These are phyloP conservation scores for Crenichthys baileyi DNA, from an alignment of 2,797 vertebrate species.

Conservation along the genomic window DNA sequence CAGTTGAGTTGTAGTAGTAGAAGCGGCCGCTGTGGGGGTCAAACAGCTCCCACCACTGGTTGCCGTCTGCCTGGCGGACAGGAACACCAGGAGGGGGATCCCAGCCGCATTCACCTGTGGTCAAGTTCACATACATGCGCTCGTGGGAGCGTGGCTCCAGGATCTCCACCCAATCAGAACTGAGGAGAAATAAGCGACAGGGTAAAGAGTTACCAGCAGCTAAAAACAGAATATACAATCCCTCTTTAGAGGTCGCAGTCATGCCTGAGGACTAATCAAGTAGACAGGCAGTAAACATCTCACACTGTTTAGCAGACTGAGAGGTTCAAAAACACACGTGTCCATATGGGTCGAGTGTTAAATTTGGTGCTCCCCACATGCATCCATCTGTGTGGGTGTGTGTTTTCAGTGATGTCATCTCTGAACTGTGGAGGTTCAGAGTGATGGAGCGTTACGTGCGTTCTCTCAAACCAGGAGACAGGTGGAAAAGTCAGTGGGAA, in stretches of 20 bases:
- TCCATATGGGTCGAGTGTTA: slow-evolving; percentile 61
- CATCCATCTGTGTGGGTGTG: slow-evolving; percentile 57
- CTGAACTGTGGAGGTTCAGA: slow-evolving; percentile 34
- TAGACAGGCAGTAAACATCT: slow-evolving; percentile 57
- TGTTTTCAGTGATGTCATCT: slow-evolving; percentile 61
- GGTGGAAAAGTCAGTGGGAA: slow-evolving; percentile 68
- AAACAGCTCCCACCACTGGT: slow-evolving; percentile 95
- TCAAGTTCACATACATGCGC: slow-evolving; percentile 91
- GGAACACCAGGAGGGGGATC: slow-evolving; percentile 83
- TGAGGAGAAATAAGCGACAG: slow-evolving; percentile 60
- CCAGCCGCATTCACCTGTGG: slow-evolving; percentile 90
- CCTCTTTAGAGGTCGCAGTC: slow-evolving; percentile 21
- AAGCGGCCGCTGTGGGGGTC: slow-evolving; percentile 89
- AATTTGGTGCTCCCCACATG: slow-evolving; percentile 55
- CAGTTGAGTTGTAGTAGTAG: slow-evolving; percentile 92
- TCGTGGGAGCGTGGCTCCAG: slow-evolving; percentile 90
- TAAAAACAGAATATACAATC: slow-evolving; percentile 18
- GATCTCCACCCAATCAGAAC: slow-evolving; percentile 94
- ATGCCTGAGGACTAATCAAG: slow-evolving; percentile 45
- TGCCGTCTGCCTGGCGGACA: slow-evolving; percentile 87
- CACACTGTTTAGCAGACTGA: slow-evolving; percentile 55
- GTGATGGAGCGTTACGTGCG: slow-evolving; percentile 33
- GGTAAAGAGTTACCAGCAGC: slow-evolving; percentile 9
- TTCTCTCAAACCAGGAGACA: slow-evolving; percentile 56
- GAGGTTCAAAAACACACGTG: slow-evolving; percentile 35